Base-by-base conservation (phyloP, 2,797 vertebrate species). In the Leptodactylus fallax region DNA sequence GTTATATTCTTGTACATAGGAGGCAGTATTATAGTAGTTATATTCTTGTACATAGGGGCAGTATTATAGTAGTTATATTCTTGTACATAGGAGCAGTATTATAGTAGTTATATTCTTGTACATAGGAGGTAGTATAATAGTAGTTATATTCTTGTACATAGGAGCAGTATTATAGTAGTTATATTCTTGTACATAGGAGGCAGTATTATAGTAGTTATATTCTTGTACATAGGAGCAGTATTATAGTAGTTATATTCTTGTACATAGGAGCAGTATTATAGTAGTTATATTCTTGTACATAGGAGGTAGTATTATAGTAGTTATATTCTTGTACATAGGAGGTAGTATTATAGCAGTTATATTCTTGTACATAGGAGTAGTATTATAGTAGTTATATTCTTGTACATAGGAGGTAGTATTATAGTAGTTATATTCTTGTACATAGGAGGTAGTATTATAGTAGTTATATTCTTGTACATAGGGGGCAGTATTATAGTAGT, bases 1-100 rank as follows among this genome's bases (percentile, higher is more conserved):
- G 61, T 63, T 63, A 63, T 63, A 63, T n/a, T 63, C 21, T 63
- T 63, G 61, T 63, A 63, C 13, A 63, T 63, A 63, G 61, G 61
- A 63, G 19, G 61, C 61, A 63, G 61, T 63, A 63, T 63, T 63
- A 63, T 63, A 63, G 61, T 63, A 63, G 61, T 63, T 63, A 63
- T 63, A 63, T 63, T n/a, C n/a, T n/a, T n/a, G n/a, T n/a, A n/a
- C n/a, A n/a, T n/a, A n/a, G n/a, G n/a, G 19, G n/a, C 60, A 63
- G 19, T 63, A n/a, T 63, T n/a, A 63, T 63, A 63, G 60, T 63
- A n/a, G 19, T 63, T 63, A 63, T n/a, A 63, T 63, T 63, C 21
- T 63, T 63, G 19, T 63, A 63, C 7, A n/a, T n/a, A n/a, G 60
- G 60, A n/a, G 60, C 60, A n/a, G 60, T 63, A 63, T 63, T 63